A percentile compares a stretch with the other conserved stretches of the same genome.
Conservation (phyloP, 2,888 invertebrate species). For the Tanypteryx hageni region DNA sequence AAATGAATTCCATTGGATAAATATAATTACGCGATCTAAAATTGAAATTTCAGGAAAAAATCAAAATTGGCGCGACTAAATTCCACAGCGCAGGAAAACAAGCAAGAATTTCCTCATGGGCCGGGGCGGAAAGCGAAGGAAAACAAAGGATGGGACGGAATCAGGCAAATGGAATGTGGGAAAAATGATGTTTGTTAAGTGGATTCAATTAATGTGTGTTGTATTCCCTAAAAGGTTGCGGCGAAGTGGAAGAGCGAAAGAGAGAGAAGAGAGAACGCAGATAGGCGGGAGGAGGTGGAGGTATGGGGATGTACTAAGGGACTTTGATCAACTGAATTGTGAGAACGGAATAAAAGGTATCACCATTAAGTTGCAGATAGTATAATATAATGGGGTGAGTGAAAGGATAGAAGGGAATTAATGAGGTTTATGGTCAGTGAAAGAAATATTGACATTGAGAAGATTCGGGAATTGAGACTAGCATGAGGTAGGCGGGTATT, state of each 20-base stretch:
- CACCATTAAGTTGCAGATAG: neutral
- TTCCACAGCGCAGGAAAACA: slow-evolving; percentile 16
- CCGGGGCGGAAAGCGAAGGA: neutral
- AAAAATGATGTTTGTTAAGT: slow-evolving; percentile 39
- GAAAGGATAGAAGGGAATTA: neutral
- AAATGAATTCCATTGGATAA: slow-evolving; percentile 45
- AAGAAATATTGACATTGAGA: neutral
- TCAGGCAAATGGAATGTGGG: slow-evolving; percentile 12
- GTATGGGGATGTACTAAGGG: no score
- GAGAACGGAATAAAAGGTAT: neutral
- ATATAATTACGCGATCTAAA: slow-evolving; percentile 47
- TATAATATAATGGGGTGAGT: neutral
- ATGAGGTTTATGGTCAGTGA: no score
- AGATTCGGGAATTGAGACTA: neutral
- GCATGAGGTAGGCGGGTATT: neutral
- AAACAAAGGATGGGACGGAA: slow-evolving; percentile 1
- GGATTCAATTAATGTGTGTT: slow-evolving; percentile 44
- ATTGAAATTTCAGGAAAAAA: slow-evolving; percentile 42
- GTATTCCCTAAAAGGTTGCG: neutral
- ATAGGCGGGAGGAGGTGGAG: neutral
- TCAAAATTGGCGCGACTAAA: neutral
- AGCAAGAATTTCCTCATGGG: neutral
- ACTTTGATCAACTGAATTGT: neutral
- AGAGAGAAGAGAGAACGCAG: slow-evolving; percentile 8
- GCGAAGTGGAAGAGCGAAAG: neutral